Evolutionary conservation across 2,113 vertebrate species (phyloP), one percentile per base, ranked within the genome.

Genomic region (Oriolus oriolus): DNA sequence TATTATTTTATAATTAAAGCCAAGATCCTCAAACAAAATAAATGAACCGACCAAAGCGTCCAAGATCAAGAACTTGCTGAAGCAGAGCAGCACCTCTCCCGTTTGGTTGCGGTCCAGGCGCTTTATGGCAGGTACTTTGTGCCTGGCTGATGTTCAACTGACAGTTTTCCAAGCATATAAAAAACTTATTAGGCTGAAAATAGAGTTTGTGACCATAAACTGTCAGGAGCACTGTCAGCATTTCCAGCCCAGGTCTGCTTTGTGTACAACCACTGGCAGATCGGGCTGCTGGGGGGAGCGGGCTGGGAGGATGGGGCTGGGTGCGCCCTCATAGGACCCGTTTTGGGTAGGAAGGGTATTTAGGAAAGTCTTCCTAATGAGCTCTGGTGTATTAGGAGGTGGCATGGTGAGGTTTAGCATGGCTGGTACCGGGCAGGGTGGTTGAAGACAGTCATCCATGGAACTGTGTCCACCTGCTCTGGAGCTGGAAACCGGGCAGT

Each of bases 121-220:
- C n/a, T 95, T 96, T 89, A 95, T 92, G 92, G 95, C 90, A 89
- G 94, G 97, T 96, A 90, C 97, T 97, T 97, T 95, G 96, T 95
- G 96, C 95, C 96, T 94, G 97, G 96, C 96, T 93, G 80, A 56
- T 82, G 91, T 94, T 96, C 96, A 97, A 56, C 91, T 96, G 98
- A 97, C 66, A 20, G 65, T 69, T 95, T 96, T 97, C 95, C 96
- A 96, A 97, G 89, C 90, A 21, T 89, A 96, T 97, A 98, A 97
- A 97, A 96, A 97, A 94, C 96, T 95, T 95, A 86, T 95, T 96
- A 78, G 68, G 95, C 97, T 98, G 97, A 98, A 98, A 98, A 98
- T 98, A 98, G 97, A 97, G 84, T 95, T 77, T 84, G 94, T 79
- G 96, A 94, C 70, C 93, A 73, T 41, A 96, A 97, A 96, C 95